phyloP scores from a whole-genome alignment of 2,797 vertebrate genomes.

The Cuniculus paca region DNA sequence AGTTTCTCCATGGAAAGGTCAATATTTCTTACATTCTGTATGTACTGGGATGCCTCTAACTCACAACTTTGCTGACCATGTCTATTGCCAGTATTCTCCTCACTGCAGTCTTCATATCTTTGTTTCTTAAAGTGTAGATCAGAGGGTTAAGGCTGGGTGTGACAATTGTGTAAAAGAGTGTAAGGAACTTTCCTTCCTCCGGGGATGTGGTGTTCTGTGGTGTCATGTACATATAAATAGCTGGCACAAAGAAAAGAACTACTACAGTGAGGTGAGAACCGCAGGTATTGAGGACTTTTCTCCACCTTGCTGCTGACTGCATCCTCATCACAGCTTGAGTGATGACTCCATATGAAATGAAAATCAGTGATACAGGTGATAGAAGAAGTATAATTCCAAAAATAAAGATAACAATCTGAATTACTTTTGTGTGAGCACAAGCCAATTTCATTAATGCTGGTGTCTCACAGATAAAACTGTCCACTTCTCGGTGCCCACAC shows the following conservation, averaged over 20 bases:
- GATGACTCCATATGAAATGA: slow-evolving; percentile 76
- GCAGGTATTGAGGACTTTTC: slow-evolving; percentile 74
- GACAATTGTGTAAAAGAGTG: slow-evolving; percentile 74
- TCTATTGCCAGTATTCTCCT: too few species aligned
- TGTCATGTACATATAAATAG: slow-evolving; percentile 71
- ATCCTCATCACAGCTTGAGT: slow-evolving; percentile 70
- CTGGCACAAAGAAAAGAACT: slow-evolving; percentile 41
- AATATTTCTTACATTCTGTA: too few species aligned
- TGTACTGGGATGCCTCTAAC: too few species aligned
- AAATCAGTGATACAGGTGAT: slow-evolving; percentile 57
- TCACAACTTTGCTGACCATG: too few species aligned
- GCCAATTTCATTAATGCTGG: slow-evolving; percentile 64
- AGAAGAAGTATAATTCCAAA: slow-evolving; percentile 50
- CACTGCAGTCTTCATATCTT: not conserved
- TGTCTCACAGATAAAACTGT: slow-evolving; percentile 66
- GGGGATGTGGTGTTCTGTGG: slow-evolving; percentile 53
- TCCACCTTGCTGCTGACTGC: slow-evolving; percentile 56
- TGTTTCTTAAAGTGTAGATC: not conserved
- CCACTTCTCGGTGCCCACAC: not conserved
- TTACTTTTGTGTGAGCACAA: slow-evolving; percentile 53
- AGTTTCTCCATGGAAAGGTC: too few species aligned
- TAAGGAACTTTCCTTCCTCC: slow-evolving; percentile 69
- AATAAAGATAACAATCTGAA: slow-evolving; percentile 2
- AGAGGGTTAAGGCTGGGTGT: slow-evolving; percentile 74
- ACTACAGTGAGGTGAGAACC: slow-evolving; percentile 79